These are phyloP conservation scores for Chaetops frenatus DNA, from an alignment of 2,113 vertebrate genomes.

Conservation along the genomic window DNA sequence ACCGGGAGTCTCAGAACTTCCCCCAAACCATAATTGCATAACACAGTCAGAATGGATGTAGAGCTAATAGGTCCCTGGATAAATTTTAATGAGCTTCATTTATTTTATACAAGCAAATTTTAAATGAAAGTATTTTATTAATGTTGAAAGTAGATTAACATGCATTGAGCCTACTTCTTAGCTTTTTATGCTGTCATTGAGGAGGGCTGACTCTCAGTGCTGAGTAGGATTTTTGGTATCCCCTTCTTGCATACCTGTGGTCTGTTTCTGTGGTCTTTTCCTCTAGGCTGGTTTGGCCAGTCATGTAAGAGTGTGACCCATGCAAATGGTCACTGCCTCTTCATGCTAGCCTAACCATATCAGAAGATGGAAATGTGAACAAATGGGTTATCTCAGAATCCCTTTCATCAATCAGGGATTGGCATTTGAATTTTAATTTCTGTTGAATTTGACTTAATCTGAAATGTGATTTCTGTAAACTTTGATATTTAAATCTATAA, in stretches of 20 bases:
- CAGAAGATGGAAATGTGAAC: not conserved
- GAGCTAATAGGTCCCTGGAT: not conserved
- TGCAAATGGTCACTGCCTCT: not conserved
- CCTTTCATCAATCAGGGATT: not conserved
- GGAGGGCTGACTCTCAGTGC: not conserved
- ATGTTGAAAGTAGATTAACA: not conserved
- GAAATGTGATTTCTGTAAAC: not conserved
- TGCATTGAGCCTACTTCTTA: not conserved
- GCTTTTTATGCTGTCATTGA: not conserved
- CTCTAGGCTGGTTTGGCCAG: not conserved
- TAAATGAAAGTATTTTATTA: not conserved
- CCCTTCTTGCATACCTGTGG: not conserved
- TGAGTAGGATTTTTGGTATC: not conserved
- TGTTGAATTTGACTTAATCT: not conserved
- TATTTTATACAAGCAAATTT: not conserved
- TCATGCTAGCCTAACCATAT: not conserved
- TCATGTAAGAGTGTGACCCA: not conserved
- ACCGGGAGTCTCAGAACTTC: not conserved
- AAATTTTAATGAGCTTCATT: not conserved
- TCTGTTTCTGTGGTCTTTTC: not conserved
- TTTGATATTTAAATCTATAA: not conserved
- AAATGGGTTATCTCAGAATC: not conserved
- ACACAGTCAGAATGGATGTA: not conserved
- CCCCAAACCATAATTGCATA: not conserved
- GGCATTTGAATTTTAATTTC: not conserved